Conservation (phyloP, 2,797 vertebrate species). For the Sternarchorhynchus goeldii region DNA sequence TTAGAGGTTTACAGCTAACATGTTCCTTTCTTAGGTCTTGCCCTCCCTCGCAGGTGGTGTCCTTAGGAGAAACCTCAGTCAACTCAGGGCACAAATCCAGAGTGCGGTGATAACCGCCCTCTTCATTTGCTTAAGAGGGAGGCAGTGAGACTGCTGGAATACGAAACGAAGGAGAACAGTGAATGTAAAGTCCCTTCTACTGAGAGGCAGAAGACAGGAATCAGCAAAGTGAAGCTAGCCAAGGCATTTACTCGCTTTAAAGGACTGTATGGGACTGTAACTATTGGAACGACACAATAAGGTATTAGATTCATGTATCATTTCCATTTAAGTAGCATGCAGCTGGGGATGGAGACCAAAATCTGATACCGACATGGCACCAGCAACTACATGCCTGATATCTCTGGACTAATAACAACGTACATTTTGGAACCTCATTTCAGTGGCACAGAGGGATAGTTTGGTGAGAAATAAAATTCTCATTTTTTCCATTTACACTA, state of each 20-base stretch:
- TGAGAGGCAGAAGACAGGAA: neutral
- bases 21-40: constrained; percentile 21
- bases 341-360: no score
- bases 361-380: neutral
- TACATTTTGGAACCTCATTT: no score
- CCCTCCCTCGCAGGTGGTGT: constrained; percentile 57
- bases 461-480: no score
- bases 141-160: constrained; percentile 42
- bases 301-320: no score
- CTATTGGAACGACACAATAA: no score
- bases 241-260: constrained; percentile 8
- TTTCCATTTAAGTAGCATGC: no score
- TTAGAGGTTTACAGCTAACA: constrained; percentile 25
- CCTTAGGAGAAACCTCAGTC: constrained; percentile 51
- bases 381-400: no score
- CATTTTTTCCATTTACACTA: no score
- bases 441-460: no score
- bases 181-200: constrained; percentile 32
- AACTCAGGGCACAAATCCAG: constrained; percentile 60
- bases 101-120: constrained; percentile 57
- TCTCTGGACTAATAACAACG: no score
- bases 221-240: constrained; percentile 24
- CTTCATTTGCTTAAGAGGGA: constrained; percentile 62
- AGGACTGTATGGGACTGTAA: neutral
- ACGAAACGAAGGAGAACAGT: constrained; percentile 13